Evolutionary conservation across 2,113 vertebrate species (phyloP).

Genomic region (Zingel zingel): DNA sequence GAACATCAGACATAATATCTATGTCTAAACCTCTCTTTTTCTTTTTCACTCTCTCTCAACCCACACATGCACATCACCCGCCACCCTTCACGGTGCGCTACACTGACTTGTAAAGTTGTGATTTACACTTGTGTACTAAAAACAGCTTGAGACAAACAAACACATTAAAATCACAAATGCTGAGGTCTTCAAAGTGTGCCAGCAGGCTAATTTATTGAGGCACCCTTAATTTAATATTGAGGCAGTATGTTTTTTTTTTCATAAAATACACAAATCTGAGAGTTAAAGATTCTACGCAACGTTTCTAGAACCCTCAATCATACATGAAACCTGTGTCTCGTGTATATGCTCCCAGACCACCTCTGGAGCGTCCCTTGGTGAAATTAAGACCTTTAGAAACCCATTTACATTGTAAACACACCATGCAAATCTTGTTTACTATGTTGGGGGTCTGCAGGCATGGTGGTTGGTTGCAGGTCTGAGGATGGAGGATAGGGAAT

Average conservation of each 20-base stretch:
- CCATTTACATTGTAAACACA: conserved; percentile 80
- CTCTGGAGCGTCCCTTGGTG: conserved; percentile 52
- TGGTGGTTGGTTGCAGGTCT: conserved; percentile 46
- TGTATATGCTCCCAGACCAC: conserved; percentile 37
- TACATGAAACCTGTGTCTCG: conserved; percentile 3
- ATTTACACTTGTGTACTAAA: conserved; percentile 77
- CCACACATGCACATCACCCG: conserved; percentile 56
- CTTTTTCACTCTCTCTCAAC: conserved; percentile 44
- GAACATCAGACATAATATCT: conserved; percentile 31
- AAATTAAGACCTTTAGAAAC: conserved; percentile 66
- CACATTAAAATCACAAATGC: conserved; percentile 69
- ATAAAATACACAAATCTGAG: conserved; percentile 28
- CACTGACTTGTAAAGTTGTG: conserved; percentile 73
- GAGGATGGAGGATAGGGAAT: conserved; percentile 52
- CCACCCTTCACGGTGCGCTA: conserved; percentile 47
- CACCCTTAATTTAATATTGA: conserved; percentile 43
- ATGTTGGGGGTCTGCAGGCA: conserved; percentile 60
- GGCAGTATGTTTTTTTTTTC: conserved; percentile 25
- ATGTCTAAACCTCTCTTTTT: conserved; percentile 16
- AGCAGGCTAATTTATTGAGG: conserved; percentile 50
- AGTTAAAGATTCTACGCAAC: not conserved
- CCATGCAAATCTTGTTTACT: conserved; percentile 74
- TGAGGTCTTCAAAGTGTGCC: conserved; percentile 57
- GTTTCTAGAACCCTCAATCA: not conserved
- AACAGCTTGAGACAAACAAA: conserved; percentile 79